phyloP scores from a whole-genome alignment of 2,888 invertebrate genomes.

The Trissolcus japonicus region DNA sequence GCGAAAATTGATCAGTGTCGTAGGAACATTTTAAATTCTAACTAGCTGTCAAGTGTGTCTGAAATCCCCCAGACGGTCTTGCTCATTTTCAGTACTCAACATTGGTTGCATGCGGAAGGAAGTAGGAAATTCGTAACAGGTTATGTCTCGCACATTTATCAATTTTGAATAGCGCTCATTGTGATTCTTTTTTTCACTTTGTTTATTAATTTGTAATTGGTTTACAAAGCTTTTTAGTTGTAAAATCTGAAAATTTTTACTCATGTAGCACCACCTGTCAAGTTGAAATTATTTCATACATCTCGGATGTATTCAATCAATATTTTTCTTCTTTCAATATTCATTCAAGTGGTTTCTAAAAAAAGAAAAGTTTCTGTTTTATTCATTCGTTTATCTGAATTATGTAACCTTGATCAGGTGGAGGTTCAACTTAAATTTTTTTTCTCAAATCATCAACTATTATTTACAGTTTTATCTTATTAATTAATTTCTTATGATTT shows the following conservation, averaged over 20 bases:
- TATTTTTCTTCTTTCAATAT: slow-evolving; percentile 9
- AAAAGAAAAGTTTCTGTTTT: not conserved
- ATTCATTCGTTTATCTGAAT: not conserved
- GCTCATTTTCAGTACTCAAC: not conserved
- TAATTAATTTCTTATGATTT: too few relatives aligned
- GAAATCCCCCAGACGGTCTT: not conserved
- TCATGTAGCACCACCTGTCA: not conserved
- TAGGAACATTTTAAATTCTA: not conserved
- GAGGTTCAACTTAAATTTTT: not conserved
- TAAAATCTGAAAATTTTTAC: not conserved
- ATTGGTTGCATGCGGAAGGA: not conserved
- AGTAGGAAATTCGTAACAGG: not conserved
- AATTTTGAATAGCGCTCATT: slow-evolving; percentile 1
- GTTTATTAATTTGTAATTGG: not conserved
- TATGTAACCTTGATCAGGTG: not conserved
- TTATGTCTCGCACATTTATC: slow-evolving; percentile 10
- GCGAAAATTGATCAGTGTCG: not conserved
- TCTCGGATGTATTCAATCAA: slow-evolving; percentile 4
- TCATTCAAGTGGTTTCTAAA: not conserved
- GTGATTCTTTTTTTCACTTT: not conserved
- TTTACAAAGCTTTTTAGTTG: not conserved
- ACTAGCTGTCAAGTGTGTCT: not conserved
- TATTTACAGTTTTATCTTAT: too few relatives aligned
- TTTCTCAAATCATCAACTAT: too few relatives aligned
- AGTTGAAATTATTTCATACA: not conserved